Base-by-base conservation (phyloP, 2,888 invertebrate genomes). In the Epirrita christyi region DNA sequence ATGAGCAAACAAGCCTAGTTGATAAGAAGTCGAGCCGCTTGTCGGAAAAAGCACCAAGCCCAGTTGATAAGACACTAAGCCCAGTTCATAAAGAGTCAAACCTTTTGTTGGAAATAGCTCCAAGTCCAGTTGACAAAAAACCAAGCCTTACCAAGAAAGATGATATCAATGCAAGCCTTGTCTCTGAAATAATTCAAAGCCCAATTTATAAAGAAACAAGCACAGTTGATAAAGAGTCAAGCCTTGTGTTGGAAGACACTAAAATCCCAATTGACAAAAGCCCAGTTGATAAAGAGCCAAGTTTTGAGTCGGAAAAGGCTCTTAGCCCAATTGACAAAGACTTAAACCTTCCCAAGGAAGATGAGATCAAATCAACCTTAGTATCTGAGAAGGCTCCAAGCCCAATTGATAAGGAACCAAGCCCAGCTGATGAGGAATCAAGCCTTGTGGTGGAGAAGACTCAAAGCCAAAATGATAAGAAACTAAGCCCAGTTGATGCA, bases 11-110 rank as follows among this genome's bases (percentile, higher is more conserved):
- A 21, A 21, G 43, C 13, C 53, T 38, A 0, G 48, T 51, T 1
- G 58, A 72, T 0, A 59, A 52, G 5, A 32, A 21, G 15, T 45
- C 13, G 29, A 67, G 64, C 54, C 58, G 46, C 0, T 29, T 48
- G 21, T 2, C 1, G 56, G 64, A 9, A 40, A n/a, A n/a, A n/a
- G n/a, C n/a, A n/a, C n/a, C n/a, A n/a, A n/a, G n/a, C n/a, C n/a
- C n/a, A n/a, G n/a, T n/a, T n/a, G n/a, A n/a, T n/a, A n/a, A n/a
- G n/a, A 44, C 11, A 9, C 55, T 51, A 2, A 68, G 59, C 37
- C 44, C 61, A 8, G 27, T 44, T 4, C 47, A 37, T 6, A 29
- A 34, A 4, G n/a, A n/a, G n/a, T n/a, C n/a, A n/a, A n/a, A n/a
- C n/a, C n/a, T n/a, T n/a, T n/a, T n/a, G n/a, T n/a, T n/a, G n/a